These are phyloP conservation scores for Denticeps clupeoides DNA, from an alignment of 2,797 vertebrate species.

Conservation along the genomic window DNA sequence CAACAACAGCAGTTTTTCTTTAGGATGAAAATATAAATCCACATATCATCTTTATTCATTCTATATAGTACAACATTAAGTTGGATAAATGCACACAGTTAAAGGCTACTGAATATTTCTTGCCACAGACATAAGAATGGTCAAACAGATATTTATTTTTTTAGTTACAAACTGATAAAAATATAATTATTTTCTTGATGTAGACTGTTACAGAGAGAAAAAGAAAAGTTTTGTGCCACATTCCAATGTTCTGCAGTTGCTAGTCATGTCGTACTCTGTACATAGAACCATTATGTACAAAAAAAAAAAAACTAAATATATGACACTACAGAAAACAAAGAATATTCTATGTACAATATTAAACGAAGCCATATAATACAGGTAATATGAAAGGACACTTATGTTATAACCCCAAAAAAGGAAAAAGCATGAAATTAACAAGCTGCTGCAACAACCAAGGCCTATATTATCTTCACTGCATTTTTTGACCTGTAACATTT, in stretches of 20 bases:
- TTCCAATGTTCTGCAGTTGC: slow-evolving; percentile 77
- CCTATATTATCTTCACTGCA: no score
- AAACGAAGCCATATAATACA: slow-evolving; percentile 89
- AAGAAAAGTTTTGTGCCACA: slow-evolving; percentile 75
- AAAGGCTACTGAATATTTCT: slow-evolving; percentile 70
- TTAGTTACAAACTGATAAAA: slow-evolving; percentile 76
- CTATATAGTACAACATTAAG: slow-evolving; percentile 81
- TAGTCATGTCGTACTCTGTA: slow-evolving; percentile 91
- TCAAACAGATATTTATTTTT: slow-evolving; percentile 52
- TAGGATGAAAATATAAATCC: slow-evolving; percentile 77
- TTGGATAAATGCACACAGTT: slow-evolving; percentile 77
- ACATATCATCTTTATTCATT: slow-evolving; percentile 86
- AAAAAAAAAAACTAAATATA: slow-evolving; percentile 98
- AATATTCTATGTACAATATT: slow-evolving; percentile 99
- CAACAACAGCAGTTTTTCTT: slow-evolving; percentile 50
- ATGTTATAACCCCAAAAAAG: slow-evolving; percentile 79
- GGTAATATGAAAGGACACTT: slow-evolving; percentile 94
- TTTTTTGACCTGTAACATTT: slow-evolving; percentile 56
- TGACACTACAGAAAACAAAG: slow-evolving; percentile 94
- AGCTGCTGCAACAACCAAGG: no score
- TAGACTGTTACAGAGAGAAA: slow-evolving; percentile 62
- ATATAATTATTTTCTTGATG: slow-evolving; percentile 62
- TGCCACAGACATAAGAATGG: slow-evolving; percentile 67
- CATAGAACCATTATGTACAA: slow-evolving; percentile 98
- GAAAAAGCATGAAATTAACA: no score